Base-by-base conservation (phyloP, 2,888 invertebrate species). In the Brachyptera putata region DNA sequence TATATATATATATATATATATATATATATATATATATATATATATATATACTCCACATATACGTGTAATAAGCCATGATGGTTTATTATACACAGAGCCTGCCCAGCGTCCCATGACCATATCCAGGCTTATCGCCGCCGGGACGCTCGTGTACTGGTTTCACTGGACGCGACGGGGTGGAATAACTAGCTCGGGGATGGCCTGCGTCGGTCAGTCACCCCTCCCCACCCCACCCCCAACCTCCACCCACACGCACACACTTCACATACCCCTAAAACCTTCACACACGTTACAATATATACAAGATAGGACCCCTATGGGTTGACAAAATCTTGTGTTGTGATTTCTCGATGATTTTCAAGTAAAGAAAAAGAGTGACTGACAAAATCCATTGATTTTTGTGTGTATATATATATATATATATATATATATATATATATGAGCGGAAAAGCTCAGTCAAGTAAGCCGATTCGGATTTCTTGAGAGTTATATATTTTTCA, bases 161-260 rank as follows among this genome's bases (percentile, higher is more conserved):
- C 36, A 36, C 16, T 53, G 53, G 34, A 36, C 36, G 53, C 53
- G 53, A 24, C 53, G 53, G 53, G 14, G 22, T 36, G 53, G 53
- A 53, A 53, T 53, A 53, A 53, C 53, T 53, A 53, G 53, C 53
- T 36, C 53, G 53, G 34, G 22, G 53, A 21, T 24, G 53, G 18
- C 34, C 16, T 16, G 30, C 30, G 14, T 22, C 22, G 22, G 18
- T 14, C 3, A 13, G 37, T 14, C 14, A 14, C 16, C 39, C 14
- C 14, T 46, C n/a, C n/a, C 46, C 21, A 24, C 50, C 26, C 1
- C 30, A 50, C 50, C 14, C 43, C 43, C 13, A 2, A 18, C 14
- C 46, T 2, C 46, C 3, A 3, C 21, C 46, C 4, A 3, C 21
- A 18, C 46, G 16, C 3, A 14, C 46, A 14, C 37, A n/a, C n/a